Evolutionary conservation across 2,888 invertebrate genomes (phyloP), one percentile per base, ranked within the genome.

Genomic region (Limnephilus auricula): DNA sequence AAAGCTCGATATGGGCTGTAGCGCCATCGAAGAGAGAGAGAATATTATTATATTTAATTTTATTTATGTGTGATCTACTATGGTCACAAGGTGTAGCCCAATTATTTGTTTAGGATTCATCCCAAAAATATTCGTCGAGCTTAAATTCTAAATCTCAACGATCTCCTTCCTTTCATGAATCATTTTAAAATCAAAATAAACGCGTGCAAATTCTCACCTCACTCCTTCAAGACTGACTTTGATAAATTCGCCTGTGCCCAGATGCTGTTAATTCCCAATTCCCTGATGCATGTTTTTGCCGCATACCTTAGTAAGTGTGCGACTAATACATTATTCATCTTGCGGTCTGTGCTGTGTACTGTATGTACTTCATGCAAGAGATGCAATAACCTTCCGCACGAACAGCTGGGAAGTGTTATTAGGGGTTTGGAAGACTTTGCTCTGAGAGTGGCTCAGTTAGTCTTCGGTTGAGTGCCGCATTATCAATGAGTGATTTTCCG

Each of bases 371-470:
- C 18, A 18, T 18, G 18, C 65, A 65, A 65, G n/a, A 65, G 25
- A 25, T 65, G 65, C 31, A 34, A 25, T 34, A 82, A 82, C 25
- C 25, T 82, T 82, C 82, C 32, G 34, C 82, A 15, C 34, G 18
- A 82, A 82, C 82, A 82, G 82, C 82, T 82, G 82, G 25, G 25
- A 82, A 34, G 82, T 82, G 32, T 82, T 34, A 34, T 34, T 65
- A n/a, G 65, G 65, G 34, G 18, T 37, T 34, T 82, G 34, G 34
- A 34, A 82, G 82, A 18, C 18, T 82, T 32, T 80, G 25, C 65
- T 2, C 65, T 9, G 65, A 65, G 5, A 65, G 65, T 65, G 65
- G 18, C 65, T 25, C 9, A 65, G 6, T 65, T 32, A 80, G 2
- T 18, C 18, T 12, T 82, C 82, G 82, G 25, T 82, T 37, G 25